Base-by-base conservation (phyloP, 1,140 invertebrate genomes). In the Colletes latitarsis region DNA sequence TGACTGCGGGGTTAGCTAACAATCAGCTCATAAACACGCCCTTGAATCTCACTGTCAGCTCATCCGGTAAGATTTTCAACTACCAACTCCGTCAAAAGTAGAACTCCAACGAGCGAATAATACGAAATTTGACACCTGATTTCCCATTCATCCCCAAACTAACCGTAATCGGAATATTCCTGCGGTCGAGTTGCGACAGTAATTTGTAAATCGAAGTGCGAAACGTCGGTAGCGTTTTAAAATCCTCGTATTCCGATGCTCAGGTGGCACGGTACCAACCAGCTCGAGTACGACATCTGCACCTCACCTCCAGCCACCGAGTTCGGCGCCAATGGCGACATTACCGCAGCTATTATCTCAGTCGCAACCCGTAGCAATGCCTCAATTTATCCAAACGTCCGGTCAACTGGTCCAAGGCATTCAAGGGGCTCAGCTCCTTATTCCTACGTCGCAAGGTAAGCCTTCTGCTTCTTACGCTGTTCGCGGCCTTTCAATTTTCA, bases 401-500 rank as follows among this genome's bases (percentile, higher is more conserved):
- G 97, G 97, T 80, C 97, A 98, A 93, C 95, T 98, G 87, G 96
- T 98, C 68, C 97, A 98, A 93, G 97, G 97, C 76, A 97, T 98
- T 85, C 97, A 98, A 93, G 97, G 98, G 12, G 98, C 98, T 80
- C 98, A 98, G 92, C 95, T 98, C 73, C 95, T 98, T 78, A 98
- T 99, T 93, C 98, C 98, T 63, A 98, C 98, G 21, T 98, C 97
- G 57, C 98, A 98, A 96, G 98, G 98, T 98, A 94, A 93, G 88
- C 87, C 70, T 64, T 71, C 53, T 67, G 64, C 58, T 74, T 75
- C 72, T 66, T 73, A 67, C 17, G 55, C 30, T 55, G n/a, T 57
- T 21, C 55, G 52, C 43, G n/a, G 43, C 62, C 77, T 60, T 58
- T 68, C 55, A 67, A 12, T 41, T 63, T 52, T 53, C 53, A 57